Evolutionary conservation across 1,140 invertebrate genomes (phyloP), one percentile per base, ranked within the genome.

Genomic region (Drosophila kohkoa): DNA sequence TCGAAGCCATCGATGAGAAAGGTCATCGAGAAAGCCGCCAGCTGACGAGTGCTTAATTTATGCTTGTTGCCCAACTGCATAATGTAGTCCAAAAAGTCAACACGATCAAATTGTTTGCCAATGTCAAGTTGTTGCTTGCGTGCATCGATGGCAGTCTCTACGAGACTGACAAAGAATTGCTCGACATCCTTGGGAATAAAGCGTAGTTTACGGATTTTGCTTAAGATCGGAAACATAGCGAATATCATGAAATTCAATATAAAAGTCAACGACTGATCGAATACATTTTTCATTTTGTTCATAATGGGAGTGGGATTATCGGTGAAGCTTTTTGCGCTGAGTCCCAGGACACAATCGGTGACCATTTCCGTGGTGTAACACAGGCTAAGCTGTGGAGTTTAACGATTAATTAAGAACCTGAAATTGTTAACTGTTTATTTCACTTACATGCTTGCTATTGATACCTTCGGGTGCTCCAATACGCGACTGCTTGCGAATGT

Each of bases 291-390:
- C n/a, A 46, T 77, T 8, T 41, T 72, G 41, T 5, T 77, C 67
- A 81, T 75, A 3, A 82, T 65, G 1, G 81, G 91, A 2, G 81
- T 77, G 8, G 73, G 79, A 2, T 71, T 81, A 0, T 77, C 75
- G 5, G 55, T 38, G 63, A 89, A 93, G 86, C 86, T 89, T 51
- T 91, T 77, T 0, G 91, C 93, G 3, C 92, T 79, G 0, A 94
- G 68, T 0, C 93, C 94, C 69, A 94, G 90, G 0, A 92, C 93
- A 3, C 92, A 93, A 58, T 91, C 93, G 0, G 93, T 93, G 2
- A 94, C 93, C 3, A 93, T 91, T 62, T 94, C 94, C 0, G 92
- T 88, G 1, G 93, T 94, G 60, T 90, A 94, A 68, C 91, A 82
- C 0, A 87, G 63, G 38, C 91, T 92, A 5, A 92, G 51, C 90